Base-by-base conservation (phyloP, 2,888 invertebrate genomes). In the Habroteleia sp. region DNA sequence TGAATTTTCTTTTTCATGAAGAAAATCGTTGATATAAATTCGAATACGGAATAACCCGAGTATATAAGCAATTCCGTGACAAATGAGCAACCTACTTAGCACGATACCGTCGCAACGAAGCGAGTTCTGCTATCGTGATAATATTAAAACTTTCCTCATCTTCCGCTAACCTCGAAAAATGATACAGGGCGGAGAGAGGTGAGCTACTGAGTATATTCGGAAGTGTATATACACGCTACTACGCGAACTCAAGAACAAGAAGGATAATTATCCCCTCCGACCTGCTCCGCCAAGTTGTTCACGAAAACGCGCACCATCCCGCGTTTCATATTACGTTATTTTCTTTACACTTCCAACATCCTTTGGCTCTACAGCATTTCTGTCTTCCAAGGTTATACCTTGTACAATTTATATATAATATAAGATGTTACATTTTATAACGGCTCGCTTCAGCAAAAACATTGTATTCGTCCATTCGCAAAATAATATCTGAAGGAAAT, bases 131-230 rank as follows among this genome's bases (percentile, higher is more conserved):
- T 80, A 82, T 82, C 81, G 76, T 79, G 74, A 62, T 52, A 77
- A 78, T 80, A 83, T 87, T 86, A 88, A 88, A 88, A 88, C 87
- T 88, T 88, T 88, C 85, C 86, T 87, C 88, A 87, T 88, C 84
- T 85, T 82, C 82, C 80, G 81, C 82, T 87, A 87, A 87, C 87
- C 86, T 87, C 82, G 83, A 86, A 87, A 86, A 87, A 88, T 83
- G 80, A 77, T 77, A 48, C 16, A 17, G 65, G 29, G 16, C 41
- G 54, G 33, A 35, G 42, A 27, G 14, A 42, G 52, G 42, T 31
- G 54, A 48, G 44, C 42, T 56, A 5, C 46, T 10, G 39, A 8
- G 48, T 48, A 33, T 48, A 56, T 62, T 52, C 39, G 46, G 62
- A 54, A 68, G 62, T 69, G 69, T 56, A 50, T 66, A 37, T 31